Evolutionary conservation across 2,797 vertebrate species (phyloP).

Genomic region (Sebastes aleutianus): DNA sequence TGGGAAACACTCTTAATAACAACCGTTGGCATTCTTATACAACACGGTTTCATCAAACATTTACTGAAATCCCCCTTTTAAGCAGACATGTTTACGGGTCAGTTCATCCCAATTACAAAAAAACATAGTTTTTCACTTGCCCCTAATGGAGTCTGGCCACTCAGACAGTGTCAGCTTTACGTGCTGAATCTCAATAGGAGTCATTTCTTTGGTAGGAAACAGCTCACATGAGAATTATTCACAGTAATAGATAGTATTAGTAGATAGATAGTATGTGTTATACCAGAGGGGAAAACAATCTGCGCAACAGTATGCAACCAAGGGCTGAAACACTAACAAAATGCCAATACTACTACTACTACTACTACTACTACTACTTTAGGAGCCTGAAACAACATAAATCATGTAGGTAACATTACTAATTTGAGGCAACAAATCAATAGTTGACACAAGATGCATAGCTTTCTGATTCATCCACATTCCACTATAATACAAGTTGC

Average conservation of each 20-base stretch:
- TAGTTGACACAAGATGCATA: not conserved
- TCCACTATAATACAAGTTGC: no score
- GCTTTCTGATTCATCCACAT: no score
- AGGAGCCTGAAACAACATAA: not conserved
- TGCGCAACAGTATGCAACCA: not conserved
- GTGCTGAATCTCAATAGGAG: not conserved
- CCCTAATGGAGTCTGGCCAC: not conserved
- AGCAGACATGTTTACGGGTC: not conserved
- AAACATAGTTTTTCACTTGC: not conserved
- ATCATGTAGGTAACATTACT: not conserved
- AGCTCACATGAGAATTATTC: not conserved
- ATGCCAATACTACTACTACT: not conserved
- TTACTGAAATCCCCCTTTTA: not conserved
- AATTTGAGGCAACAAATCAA: not conserved
- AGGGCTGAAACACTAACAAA: not conserved
- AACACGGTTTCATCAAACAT: not conserved
- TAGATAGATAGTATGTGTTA: no score
- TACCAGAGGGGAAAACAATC: not conserved
- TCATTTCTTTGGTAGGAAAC: not conserved
- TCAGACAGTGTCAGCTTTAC: not conserved
- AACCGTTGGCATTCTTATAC: not conserved
- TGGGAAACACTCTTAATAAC: constrained; percentile 39
- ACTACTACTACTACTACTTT: not conserved
- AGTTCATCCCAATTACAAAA: not conserved
- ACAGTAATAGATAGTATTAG: not conserved